Percentiles rank a stretch among this genome's conserved stretches.
Conservation (phyloP, 2,113 vertebrate species). For the Bubalus kerabau region DNA sequence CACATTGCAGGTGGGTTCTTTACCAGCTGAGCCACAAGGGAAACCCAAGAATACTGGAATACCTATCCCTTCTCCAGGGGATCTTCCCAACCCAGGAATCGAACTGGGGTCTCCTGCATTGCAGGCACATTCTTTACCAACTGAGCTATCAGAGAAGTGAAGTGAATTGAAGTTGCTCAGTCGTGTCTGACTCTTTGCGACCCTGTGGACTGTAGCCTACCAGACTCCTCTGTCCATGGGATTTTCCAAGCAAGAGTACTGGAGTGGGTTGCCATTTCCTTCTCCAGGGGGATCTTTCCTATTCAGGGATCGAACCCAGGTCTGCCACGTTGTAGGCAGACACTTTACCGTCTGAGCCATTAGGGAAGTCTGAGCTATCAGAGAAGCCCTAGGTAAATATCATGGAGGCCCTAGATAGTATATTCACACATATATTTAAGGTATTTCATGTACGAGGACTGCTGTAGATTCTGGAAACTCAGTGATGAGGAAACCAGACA, state of each 20-base stretch:
- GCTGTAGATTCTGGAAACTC: background rate
- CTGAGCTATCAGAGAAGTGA: background rate
- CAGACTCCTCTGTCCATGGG: background rate
- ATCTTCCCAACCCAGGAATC: background rate
- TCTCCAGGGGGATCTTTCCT: background rate
- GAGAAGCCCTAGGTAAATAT: background rate
- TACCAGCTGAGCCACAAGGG: background rate
- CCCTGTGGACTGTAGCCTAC: background rate
- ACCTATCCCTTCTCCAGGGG: background rate
- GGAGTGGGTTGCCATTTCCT: background rate
- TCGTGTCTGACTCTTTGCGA: accelerated
- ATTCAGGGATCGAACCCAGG: background rate
- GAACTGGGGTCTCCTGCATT: background rate
- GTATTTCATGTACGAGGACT: background rate
- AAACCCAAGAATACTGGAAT: background rate
- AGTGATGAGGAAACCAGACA: background rate
- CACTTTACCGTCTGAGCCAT: background rate
- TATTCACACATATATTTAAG: background rate
- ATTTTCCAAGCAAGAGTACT: background rate
- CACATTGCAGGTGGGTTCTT: background rate
- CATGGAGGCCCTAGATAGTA: background rate
- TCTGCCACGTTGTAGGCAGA: background rate
- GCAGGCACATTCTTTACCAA: background rate
- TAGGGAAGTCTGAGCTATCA: background rate
- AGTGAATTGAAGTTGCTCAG: background rate